Conservation (phyloP, 2,888 invertebrate species). For the Chrysolina haemoptera region DNA sequence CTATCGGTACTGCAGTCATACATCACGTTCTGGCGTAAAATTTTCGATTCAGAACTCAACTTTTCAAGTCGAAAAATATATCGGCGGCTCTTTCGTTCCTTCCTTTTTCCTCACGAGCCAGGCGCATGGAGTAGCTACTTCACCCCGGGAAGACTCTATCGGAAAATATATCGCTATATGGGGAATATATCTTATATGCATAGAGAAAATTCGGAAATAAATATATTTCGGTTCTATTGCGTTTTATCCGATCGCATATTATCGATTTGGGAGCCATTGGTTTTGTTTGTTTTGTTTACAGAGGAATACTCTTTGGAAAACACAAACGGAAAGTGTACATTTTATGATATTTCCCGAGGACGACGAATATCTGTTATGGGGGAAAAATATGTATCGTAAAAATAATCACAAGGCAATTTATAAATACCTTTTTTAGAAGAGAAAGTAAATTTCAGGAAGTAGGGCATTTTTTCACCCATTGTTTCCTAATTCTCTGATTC, state of each 20-base stretch:
- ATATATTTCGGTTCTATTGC: conserved; percentile 6
- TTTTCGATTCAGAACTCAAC: conserved; percentile 56
- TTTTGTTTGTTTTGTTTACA: conserved; percentile 13
- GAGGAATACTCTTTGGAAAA: conserved; percentile 3
- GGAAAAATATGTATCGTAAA: too few species aligned
- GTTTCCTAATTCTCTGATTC: too few species aligned
- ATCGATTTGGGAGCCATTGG: conserved; percentile 13
- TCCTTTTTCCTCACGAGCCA: conserved; percentile 25
- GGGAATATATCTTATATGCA: conserved; percentile 18
- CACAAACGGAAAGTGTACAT: background rate
- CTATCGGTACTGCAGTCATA: conserved; percentile 50
- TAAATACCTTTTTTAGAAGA: too few species aligned
- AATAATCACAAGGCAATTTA: too few species aligned
- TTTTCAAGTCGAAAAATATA: conserved; percentile 57
- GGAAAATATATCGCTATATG: conserved; percentile 18
- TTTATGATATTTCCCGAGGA: background rate
- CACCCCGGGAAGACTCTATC: conserved; percentile 14
- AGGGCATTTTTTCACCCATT: too few species aligned
- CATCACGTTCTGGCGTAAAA: conserved; percentile 55
- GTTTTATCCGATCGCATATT: conserved; percentile 14
- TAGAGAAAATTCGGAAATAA: conserved; percentile 16
- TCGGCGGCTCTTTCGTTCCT: conserved; percentile 40
- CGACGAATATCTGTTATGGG: background rate
- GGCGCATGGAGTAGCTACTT: conserved; percentile 7
- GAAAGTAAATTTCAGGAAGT: too few species aligned